These are phyloP conservation scores for Dendrolimus punctatus DNA, from an alignment of 1,140 invertebrate species.

Conservation along the genomic window DNA sequence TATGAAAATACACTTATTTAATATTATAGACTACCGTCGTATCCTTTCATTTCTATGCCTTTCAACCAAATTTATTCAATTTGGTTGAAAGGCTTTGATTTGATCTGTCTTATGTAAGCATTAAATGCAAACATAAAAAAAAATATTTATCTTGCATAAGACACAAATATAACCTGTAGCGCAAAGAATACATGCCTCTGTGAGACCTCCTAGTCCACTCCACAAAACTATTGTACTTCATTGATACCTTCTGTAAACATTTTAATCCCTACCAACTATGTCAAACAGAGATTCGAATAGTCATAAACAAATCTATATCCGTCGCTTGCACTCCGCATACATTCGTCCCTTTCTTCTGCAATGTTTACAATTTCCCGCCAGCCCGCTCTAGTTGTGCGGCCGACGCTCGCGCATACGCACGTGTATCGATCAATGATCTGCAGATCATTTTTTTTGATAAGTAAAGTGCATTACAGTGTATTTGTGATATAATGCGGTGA, in stretches of 20 bases:
- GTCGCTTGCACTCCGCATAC: slow-evolving; percentile 26
- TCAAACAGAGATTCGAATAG: slow-evolving; percentile 18
- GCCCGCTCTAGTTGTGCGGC: slow-evolving; percentile 25
- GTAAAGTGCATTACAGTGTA: background rate
- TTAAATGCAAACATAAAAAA: no score
- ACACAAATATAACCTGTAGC: no score
- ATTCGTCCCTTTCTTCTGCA: slow-evolving; percentile 21
- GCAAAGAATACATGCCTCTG: slow-evolving; percentile 3
- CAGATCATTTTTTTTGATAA: slow-evolving; percentile 19
- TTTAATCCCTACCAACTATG: slow-evolving; percentile 18
- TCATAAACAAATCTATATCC: slow-evolving; percentile 31
- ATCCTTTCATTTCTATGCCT: no score
- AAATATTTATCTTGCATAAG: no score
- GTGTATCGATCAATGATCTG: slow-evolving; percentile 26
- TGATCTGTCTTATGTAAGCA: no score
- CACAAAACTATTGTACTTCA: background rate
- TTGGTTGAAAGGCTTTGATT: no score
- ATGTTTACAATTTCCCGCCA: slow-evolving; percentile 49
- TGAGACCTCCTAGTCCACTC: slow-evolving; percentile 4
- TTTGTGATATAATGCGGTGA: background rate
- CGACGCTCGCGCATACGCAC: slow-evolving; percentile 21
- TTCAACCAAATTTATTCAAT: no score
- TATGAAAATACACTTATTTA: no score
- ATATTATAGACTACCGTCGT: no score
- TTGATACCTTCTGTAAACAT: background rate